phyloP scores from a whole-genome alignment of 2,888 invertebrate genomes.

The Hartigia nigra region DNA sequence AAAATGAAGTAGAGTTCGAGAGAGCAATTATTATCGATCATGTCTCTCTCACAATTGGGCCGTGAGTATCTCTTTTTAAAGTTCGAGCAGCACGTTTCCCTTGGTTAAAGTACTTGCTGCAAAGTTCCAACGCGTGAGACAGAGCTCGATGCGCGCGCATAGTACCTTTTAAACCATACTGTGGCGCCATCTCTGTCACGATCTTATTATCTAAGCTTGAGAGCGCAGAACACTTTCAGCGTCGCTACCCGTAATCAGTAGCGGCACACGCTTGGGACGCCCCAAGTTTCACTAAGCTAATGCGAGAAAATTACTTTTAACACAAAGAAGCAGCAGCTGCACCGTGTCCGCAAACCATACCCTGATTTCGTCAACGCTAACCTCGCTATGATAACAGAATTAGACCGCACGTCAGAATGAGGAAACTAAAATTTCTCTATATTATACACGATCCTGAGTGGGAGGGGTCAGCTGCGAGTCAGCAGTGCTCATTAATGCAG shows the following conservation, averaged over 20 bases:
- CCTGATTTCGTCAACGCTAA: not conserved
- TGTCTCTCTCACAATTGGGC: not conserved
- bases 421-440: not conserved
- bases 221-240: not conserved
- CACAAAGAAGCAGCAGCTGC: not conserved
- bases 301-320: not conserved
- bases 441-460: not conserved
- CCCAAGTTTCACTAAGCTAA: not conserved
- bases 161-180: not conserved
- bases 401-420: not conserved
- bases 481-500: not conserved
- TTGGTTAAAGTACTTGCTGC: not conserved
- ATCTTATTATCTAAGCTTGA: not conserved
- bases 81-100: not conserved
- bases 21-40: not conserved
- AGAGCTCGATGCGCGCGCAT: not conserved
- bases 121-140: not conserved
- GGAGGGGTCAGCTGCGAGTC: not conserved
- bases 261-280: not conserved
- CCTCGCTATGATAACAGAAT: not conserved
- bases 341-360: not conserved
- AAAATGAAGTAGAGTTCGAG: not conserved
- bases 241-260: conserved; percentile 5
- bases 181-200: conserved; percentile 1
- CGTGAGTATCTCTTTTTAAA: not conserved